Evolutionary conservation across 1,140 invertebrate species (phyloP), one percentile per base, ranked within the genome.

Genomic region (Arion vulgaris): DNA sequence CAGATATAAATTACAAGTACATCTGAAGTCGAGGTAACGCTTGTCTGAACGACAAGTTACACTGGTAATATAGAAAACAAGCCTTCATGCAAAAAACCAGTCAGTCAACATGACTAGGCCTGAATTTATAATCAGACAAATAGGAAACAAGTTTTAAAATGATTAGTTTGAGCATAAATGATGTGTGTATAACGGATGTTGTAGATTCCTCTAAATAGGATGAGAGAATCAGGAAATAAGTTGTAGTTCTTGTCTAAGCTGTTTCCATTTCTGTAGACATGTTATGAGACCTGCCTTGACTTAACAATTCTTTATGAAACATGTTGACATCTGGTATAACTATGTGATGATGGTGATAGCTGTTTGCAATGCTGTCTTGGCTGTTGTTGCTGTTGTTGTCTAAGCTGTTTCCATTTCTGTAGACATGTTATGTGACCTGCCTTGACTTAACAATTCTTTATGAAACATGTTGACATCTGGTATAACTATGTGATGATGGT

Each of bases 191-290:
- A n/a, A n/a, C n/a, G n/a, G n/a, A n/a, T n/a, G n/a, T n/a, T n/a
- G n/a, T n/a, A n/a, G n/a, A n/a, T n/a, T n/a, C n/a, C n/a, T n/a
- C n/a, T n/a, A n/a, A n/a, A n/a, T n/a, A n/a, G n/a, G n/a, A n/a
- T n/a, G n/a, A n/a, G n/a, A n/a, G n/a, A n/a, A n/a, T n/a, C n/a
- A n/a, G n/a, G n/a, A n/a, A n/a, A n/a, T n/a, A n/a, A n/a, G n/a
- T n/a, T n/a, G n/a, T n/a, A n/a, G n/a, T n/a, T n/a, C n/a, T n/a
- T 23, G 2, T 57, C 53, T 51, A 78, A 38, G 76, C 78, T 26
- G 78, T 80, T 51, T 80, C 78, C 41, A 71, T 2, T 19, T 80
- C 78, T 32, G 41, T n/a, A 32, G 78, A 49, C 62, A 71, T 80
- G 66, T 71, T 71, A 28, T 80, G 62, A 15, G 34, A 13, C 26